Conservation (phyloP, 2,113 vertebrate species). For the Nymphicus hollandicus region DNA sequence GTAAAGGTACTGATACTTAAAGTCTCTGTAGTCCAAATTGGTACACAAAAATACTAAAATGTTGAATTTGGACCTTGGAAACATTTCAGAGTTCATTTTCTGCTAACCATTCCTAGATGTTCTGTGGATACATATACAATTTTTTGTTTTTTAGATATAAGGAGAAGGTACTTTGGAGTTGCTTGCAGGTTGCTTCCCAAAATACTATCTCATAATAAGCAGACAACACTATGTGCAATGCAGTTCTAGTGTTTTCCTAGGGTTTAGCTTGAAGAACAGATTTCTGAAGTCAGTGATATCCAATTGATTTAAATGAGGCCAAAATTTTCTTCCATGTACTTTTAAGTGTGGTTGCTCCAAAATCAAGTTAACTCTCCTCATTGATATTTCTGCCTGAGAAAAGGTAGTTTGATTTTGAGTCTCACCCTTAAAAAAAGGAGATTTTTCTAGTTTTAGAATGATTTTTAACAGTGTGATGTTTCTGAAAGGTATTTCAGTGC, state of each 20-base stretch:
- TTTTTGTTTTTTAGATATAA: neutral
- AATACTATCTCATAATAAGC: neutral
- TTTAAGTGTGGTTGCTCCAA: neutral
- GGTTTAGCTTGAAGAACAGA: neutral
- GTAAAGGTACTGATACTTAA: conserved; percentile 61
- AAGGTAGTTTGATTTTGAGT: neutral
- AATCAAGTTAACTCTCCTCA: neutral
- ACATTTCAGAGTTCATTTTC: neutral
- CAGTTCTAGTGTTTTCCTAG: neutral
- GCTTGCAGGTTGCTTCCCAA: neutral
- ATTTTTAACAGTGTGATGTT: neutral
- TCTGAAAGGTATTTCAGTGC: neutral
- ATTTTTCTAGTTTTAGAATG: neutral
- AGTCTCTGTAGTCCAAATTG: conserved; percentile 64
- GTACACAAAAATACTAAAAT: neutral
- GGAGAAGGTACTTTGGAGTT: neutral
- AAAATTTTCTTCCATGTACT: neutral
- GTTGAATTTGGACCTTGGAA: conserved; percentile 26
- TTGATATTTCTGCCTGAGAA: neutral
- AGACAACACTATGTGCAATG: neutral
- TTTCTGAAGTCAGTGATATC: neutral
- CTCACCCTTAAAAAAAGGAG: neutral
- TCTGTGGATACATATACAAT: neutral
- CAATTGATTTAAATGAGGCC: neutral
- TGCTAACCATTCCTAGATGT: neutral